phyloP scores from a whole-genome alignment of 2,113 vertebrate species.

The Anguilla japonica region DNA sequence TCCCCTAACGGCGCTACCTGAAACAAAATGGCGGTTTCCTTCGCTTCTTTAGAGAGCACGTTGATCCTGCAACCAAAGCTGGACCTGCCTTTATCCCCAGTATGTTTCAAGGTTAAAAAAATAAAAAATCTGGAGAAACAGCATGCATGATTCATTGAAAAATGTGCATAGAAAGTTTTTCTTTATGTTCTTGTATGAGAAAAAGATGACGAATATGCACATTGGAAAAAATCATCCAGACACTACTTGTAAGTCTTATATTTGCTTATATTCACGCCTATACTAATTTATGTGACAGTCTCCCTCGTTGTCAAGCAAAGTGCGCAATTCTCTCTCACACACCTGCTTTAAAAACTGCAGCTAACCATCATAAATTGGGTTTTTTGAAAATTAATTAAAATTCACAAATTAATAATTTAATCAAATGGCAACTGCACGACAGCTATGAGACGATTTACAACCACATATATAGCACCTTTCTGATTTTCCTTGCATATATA shows the following conservation, averaged over 20 bases:
- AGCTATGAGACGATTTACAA: background rate
- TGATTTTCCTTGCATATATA: background rate
- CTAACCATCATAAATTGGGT: background rate
- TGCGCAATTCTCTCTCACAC: background rate
- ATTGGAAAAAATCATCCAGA: background rate
- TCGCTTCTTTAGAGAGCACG: background rate
- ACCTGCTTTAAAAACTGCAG: background rate
- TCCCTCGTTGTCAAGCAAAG: background rate
- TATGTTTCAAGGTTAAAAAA: background rate
- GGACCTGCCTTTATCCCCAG: background rate
- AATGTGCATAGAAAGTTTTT: background rate
- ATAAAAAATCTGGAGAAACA: background rate
- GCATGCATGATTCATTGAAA: background rate
- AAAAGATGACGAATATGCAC: background rate
- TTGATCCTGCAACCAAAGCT: background rate
- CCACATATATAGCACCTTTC: background rate
- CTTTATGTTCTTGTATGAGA: background rate
- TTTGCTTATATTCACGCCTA: too few relatives aligned
- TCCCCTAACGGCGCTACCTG: background rate
- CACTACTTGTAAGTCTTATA: too few relatives aligned
- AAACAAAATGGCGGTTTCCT: background rate
- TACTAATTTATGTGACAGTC: background rate
- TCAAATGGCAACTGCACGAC: background rate
- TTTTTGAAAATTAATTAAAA: background rate
- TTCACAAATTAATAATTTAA: background rate